These are phyloP conservation scores for Lordiphosa andalusiaca DNA, from an alignment of 2,888 invertebrate genomes.

Conservation along the genomic window DNA sequence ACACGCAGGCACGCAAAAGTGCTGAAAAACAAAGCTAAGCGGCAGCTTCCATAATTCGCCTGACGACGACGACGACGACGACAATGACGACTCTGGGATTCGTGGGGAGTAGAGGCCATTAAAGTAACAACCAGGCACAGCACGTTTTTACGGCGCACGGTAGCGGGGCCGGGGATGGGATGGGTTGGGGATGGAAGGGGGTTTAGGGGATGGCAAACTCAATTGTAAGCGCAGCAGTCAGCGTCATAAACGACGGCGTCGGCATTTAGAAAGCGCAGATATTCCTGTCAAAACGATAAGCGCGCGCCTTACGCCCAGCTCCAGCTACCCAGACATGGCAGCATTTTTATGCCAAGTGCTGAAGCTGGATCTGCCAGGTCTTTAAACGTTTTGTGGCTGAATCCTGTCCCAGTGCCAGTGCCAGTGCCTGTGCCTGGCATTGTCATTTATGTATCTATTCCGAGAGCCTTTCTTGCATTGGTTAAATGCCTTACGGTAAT, in stretches of 20 bases:
- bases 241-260: conserved; percentile 71
- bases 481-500: conserved; percentile 78
- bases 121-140: conserved; percentile 74
- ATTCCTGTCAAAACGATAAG: conserved; percentile 76
- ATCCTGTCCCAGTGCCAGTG: conserved; percentile 4
- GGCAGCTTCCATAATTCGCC: conserved; percentile 70
- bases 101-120: conserved; percentile 75
- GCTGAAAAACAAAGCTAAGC: conserved; percentile 69
- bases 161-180: conserved; percentile 1
- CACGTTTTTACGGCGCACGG: conserved; percentile 64
- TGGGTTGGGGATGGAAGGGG: not conserved
- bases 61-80: conserved; percentile 40
- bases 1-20: conserved; percentile 73
- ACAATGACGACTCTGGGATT: conserved; percentile 58
- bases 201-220: conserved; percentile 35
- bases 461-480: conserved; percentile 65
- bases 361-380: conserved; percentile 45
- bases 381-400: conserved; percentile 68
- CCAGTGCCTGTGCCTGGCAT: conserved; percentile 40
- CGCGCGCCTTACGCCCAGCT: conserved; percentile 34
- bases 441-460: conserved; percentile 75
- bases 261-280: conserved; percentile 76
- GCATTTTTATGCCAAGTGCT: conserved; percentile 74
- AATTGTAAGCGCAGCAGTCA: conserved; percentile 66
- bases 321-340: conserved; percentile 15